Percentiles rank a stretch among this genome's conserved stretches.
phyloP scores from a whole-genome alignment of 2,797 vertebrate species.

The Melanogrammus aeglefinus region DNA sequence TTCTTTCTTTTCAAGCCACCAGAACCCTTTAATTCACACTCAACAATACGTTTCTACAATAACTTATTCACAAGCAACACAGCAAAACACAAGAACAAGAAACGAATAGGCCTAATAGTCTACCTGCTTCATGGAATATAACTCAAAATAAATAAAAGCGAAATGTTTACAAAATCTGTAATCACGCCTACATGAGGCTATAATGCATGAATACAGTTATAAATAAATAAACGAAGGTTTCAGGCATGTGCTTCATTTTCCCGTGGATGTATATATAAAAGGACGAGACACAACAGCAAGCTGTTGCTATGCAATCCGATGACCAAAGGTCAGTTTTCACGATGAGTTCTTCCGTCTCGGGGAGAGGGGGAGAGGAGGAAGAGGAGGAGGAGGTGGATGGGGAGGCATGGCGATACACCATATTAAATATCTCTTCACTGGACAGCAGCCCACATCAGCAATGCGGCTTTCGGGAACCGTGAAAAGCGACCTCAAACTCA shows the following conservation, averaged over 20 bases:
- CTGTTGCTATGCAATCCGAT: constrained; percentile 46
- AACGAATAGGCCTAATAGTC: background rate
- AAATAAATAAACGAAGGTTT: background rate
- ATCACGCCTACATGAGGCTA: background rate
- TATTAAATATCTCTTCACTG: constrained; percentile 56
- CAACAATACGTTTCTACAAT: background rate
- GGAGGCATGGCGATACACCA: constrained; percentile 54
- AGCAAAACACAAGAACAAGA: background rate
- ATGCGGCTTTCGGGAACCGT: constrained; percentile 66
- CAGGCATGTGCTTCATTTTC: background rate
- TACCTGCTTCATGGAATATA: background rate
- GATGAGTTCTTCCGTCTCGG: background rate
- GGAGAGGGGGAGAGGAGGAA: background rate
- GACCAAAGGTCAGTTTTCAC: constrained; percentile 20
- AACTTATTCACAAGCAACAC: constrained; percentile 1
- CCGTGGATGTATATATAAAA: background rate
- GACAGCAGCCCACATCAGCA: constrained; percentile 68
- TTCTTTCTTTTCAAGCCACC: background rate
- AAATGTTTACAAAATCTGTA: background rate
- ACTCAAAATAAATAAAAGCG: background rate
- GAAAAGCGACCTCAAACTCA: constrained; percentile 51
- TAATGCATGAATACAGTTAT: background rate
- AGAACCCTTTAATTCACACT: background rate
- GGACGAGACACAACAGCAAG: constrained; percentile 45
- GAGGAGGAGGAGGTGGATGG: background rate